Evolutionary conservation across 2,797 vertebrate species (phyloP).

Genomic region (Aphelocoma californica): DNA sequence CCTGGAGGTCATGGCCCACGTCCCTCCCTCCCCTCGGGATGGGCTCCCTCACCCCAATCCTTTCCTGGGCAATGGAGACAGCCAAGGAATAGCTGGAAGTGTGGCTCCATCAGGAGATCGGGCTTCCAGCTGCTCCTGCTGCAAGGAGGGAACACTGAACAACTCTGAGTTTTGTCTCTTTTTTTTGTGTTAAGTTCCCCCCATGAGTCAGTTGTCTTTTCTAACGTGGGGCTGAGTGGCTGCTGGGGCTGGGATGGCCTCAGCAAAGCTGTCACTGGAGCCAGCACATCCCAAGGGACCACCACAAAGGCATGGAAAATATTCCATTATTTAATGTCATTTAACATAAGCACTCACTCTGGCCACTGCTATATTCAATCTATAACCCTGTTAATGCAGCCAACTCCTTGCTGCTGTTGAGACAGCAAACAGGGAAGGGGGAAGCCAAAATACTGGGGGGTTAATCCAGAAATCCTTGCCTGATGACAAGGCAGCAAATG

Average conservation of each 20-base stretch:
- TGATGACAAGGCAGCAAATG: not conserved
- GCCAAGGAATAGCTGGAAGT: accelerated
- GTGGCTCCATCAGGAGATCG: not conserved
- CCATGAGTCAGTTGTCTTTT: not conserved
- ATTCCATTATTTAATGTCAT: not conserved
- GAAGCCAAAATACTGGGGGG: not conserved
- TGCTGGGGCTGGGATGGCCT: not conserved
- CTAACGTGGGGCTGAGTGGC: not conserved
- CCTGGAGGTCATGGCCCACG: accelerated
- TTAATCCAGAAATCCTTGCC: not conserved
- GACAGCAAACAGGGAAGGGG: not conserved
- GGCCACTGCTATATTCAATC: not conserved
- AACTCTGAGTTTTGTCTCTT: not conserved
- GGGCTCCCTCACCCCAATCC: not conserved
- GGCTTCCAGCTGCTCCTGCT: not conserved
- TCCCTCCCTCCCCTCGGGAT: not conserved
- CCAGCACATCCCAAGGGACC: not conserved
- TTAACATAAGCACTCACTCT: not conserved
- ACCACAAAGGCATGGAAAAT: not conserved
- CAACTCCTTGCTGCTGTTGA: not conserved
- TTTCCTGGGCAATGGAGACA: not conserved
- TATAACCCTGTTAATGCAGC: not conserved
- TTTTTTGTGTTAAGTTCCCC: not conserved
- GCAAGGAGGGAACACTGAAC: not conserved
- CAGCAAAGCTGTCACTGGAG: not conserved